Evolutionary conservation across 2,888 invertebrate species (phyloP).

Genomic region (Hofmannophila pseudospretella): DNA sequence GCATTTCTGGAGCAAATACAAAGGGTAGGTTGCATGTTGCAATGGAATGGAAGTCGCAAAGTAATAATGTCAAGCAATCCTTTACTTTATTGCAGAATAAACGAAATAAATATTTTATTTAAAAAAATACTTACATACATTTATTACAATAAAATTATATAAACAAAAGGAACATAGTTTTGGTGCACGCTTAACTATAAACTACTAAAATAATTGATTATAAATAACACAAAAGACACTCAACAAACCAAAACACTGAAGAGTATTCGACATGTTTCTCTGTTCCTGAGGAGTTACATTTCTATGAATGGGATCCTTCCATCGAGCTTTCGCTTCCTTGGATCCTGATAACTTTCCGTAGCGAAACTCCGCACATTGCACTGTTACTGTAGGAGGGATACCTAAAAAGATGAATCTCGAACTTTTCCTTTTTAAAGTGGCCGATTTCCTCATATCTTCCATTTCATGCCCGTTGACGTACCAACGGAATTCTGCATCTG

Average conservation of each 20-base stretch:
- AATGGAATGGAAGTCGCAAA: no score
- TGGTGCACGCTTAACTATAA: no score
- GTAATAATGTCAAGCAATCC: no score
- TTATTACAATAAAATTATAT: not conserved
- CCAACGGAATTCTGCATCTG: constrained; percentile 57
- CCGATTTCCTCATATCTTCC: constrained; percentile 41
- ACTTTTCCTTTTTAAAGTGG: constrained; percentile 39
- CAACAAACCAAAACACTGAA: constrained; percentile 7
- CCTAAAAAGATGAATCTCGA: constrained; percentile 54
- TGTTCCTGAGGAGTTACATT: constrained; percentile 34
- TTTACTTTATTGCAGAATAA: not conserved
- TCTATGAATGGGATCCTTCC: constrained; percentile 32
- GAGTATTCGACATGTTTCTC: constrained; percentile 21
- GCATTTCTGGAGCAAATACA: no score
- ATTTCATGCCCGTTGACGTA: constrained; percentile 57
- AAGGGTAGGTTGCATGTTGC: no score
- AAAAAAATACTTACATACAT: not conserved
- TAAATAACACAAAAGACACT: constrained; percentile 9
- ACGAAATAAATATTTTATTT: not conserved
- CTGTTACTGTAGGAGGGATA: constrained; percentile 64
- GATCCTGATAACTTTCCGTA: constrained; percentile 66
- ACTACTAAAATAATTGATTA: constrained; percentile 2
- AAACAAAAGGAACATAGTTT: not conserved
- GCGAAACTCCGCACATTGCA: constrained; percentile 69
- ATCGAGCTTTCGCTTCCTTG: constrained; percentile 43